Evolutionary conservation across 2,113 vertebrate species (phyloP).

Genomic region (Cathartes aura): DNA sequence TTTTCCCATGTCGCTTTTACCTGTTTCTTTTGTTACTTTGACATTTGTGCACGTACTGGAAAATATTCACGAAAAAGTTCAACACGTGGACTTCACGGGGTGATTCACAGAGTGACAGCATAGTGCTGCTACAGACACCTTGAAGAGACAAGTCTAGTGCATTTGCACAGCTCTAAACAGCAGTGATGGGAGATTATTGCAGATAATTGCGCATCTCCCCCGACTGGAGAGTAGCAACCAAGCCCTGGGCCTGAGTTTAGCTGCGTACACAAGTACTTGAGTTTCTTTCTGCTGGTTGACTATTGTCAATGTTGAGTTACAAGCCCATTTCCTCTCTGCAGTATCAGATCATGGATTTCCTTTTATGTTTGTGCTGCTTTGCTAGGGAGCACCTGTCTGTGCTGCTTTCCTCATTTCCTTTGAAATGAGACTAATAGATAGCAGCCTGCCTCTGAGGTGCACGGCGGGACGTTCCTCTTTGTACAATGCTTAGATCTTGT

Average conservation of each 20-base stretch:
- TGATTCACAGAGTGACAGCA: neutral
- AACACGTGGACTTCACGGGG: neutral
- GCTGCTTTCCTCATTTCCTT: neutral
- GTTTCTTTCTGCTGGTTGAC: neutral
- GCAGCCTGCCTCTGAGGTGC: slow-evolving; percentile 17
- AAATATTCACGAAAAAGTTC: neutral
- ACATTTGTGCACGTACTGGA: fast-evolving
- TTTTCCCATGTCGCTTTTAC: neutral
- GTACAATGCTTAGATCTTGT: neutral
- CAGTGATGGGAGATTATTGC: neutral
- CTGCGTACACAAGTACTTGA: neutral
- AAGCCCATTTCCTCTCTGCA: neutral
- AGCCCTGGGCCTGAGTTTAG: neutral
- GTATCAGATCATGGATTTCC: neutral
- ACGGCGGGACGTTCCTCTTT: neutral
- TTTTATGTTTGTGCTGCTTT: slow-evolving; percentile 21
- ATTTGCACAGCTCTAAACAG: neutral
- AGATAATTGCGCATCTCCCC: neutral
- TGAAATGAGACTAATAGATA: slow-evolving; percentile 29
- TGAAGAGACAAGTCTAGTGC: neutral
- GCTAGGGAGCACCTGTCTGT: slow-evolving; percentile 21
- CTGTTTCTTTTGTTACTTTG: neutral
- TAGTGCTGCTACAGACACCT: neutral
- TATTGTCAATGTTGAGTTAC: slow-evolving; percentile 16
- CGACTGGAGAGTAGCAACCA: neutral